Conservation (phyloP, 2,888 invertebrate species). For the Watsonalla cultraria region DNA sequence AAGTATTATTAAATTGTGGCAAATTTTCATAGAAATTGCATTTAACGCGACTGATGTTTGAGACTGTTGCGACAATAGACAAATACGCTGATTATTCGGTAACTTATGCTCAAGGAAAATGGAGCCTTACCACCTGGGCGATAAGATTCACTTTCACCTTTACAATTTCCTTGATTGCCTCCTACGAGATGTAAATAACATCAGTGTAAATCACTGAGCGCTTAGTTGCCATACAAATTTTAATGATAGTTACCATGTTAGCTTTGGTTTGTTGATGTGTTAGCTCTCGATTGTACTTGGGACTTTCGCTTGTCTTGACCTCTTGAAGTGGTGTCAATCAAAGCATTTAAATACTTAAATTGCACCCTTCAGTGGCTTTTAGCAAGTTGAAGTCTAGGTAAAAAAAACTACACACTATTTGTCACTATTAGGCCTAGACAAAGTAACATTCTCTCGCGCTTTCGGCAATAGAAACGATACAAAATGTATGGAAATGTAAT, state of each 20-base stretch:
- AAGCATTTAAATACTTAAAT: no score
- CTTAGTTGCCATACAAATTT: constrained; percentile 76
- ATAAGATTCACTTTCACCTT: background rate
- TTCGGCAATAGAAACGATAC: no score
- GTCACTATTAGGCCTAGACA: no score
- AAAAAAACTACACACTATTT: no score
- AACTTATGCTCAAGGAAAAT: background rate
- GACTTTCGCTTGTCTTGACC: no score
- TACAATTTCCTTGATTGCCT: background rate
- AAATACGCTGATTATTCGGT: constrained; percentile 3
- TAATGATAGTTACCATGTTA: constrained; percentile 62
- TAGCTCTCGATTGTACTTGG: constrained; percentile 11
- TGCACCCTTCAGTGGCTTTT: no score
- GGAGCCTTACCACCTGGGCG: background rate
- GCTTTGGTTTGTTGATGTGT: constrained; percentile 33
- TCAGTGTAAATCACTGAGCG: constrained; percentile 67
- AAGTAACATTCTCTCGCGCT: no score
- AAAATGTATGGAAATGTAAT: no score
- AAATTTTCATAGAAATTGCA: constrained; percentile 46
- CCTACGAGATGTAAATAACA: constrained; percentile 59
- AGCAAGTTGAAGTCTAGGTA: no score
- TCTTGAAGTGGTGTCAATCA: no score
- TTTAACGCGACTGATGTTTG: constrained; percentile 59
- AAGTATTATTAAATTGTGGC: constrained; percentile 67
- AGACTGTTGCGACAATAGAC: constrained; percentile 65